Percentiles rank a stretch among this genome's conserved stretches.
Evolutionary conservation across 2,888 invertebrate genomes (phyloP).

Genomic region (Sinodicranocentrus sp.): DNA sequence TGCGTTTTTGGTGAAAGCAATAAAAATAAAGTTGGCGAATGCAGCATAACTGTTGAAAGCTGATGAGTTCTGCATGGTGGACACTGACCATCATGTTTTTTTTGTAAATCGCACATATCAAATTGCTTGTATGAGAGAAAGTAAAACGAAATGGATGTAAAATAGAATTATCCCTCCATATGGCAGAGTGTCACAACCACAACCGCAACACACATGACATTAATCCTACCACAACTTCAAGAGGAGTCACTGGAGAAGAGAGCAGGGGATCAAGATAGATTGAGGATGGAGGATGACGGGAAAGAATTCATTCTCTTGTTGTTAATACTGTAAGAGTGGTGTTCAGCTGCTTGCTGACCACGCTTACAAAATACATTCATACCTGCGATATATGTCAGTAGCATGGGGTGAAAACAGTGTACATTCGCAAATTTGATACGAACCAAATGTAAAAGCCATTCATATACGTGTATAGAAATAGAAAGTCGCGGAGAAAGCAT

Average conservation of each 20-base stretch:
- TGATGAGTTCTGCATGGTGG: too few species aligned
- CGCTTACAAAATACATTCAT: too few species aligned
- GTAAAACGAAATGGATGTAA: slow-evolving; percentile 6
- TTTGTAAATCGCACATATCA: too few species aligned
- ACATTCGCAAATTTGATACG: too few species aligned
- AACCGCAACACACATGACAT: slow-evolving; percentile 14
- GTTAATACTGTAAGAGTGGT: neutral
- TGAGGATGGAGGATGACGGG: slow-evolving; percentile 41
- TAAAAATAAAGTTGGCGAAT: too few species aligned
- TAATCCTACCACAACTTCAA: slow-evolving; percentile 26
- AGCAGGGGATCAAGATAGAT: slow-evolving; percentile 25
- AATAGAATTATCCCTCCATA: slow-evolving; percentile 15
- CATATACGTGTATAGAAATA: too few species aligned
- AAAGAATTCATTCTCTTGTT: slow-evolving; percentile 23
- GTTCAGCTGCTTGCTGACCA: neutral
- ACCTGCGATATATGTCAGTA: too few species aligned
- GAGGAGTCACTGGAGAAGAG: neutral
- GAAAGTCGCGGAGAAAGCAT: neutral
- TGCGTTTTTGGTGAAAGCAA: too few species aligned
- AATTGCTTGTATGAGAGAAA: neutral
- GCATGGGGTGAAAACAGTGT: too few species aligned
- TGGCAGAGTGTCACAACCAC: neutral
- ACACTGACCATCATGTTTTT: too few species aligned
- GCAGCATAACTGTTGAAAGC: too few species aligned
- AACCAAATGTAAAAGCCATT: too few species aligned